Conservation (phyloP, 2,797 vertebrate species). For the Glossophaga mutica region DNA sequence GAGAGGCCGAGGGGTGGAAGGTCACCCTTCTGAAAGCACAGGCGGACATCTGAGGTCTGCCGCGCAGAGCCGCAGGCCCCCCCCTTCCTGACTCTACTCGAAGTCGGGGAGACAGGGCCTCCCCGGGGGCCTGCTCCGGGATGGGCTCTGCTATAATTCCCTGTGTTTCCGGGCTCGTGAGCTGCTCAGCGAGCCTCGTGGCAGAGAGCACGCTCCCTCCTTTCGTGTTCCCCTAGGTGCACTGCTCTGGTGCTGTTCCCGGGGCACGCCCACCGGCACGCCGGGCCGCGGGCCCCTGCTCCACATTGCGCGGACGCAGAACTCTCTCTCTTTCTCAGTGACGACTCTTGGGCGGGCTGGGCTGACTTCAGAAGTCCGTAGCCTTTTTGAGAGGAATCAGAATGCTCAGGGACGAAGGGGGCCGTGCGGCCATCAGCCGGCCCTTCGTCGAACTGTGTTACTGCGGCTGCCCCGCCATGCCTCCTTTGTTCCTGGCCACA, state of each 20-base stretch:
- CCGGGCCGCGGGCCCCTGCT: not conserved
- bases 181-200: not conserved
- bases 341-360: not conserved
- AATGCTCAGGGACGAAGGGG: not conserved
- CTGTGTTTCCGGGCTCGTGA: not conserved
- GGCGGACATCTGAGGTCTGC: not conserved
- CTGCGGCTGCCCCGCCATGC: not conserved
- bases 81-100: not conserved
- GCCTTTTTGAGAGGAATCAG: not conserved
- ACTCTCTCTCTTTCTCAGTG: not conserved
- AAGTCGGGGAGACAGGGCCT: not conserved
- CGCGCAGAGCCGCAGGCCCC: not conserved
- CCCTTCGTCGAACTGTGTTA: not conserved
- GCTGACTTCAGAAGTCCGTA: not conserved
- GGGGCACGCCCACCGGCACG: not conserved
- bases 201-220: not conserved
- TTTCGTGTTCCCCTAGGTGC: not conserved
- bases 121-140: not conserved
- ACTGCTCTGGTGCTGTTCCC: not conserved
- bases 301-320: not conserved
- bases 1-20: not conserved
- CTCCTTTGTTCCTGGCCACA: not conserved
- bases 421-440: not conserved
- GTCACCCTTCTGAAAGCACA: not conserved
- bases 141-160: not conserved